A percentile compares a stretch with the other conserved stretches of the same genome.
Conservation (phyloP, 2,113 vertebrate genomes). For the Megaptera novaeangliae region DNA sequence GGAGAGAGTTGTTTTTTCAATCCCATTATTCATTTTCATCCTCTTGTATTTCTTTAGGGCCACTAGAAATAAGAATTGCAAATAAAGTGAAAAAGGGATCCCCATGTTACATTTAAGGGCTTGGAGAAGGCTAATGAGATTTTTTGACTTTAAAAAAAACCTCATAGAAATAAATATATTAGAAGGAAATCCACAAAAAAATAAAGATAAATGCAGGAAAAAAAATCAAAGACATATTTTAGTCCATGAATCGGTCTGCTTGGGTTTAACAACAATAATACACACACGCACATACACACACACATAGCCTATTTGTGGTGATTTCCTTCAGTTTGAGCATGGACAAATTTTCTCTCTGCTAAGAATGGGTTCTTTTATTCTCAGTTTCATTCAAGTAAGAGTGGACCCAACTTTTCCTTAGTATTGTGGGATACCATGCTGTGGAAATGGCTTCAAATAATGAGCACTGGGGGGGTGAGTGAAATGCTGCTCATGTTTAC, state of each 20-base stretch:
- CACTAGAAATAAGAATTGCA: constrained; percentile 17
- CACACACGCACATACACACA: not conserved
- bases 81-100: constrained; percentile 44
- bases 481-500: constrained; percentile 83
- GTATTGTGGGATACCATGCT: constrained; percentile 79
- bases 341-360: constrained; percentile 77
- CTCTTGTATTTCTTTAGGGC: constrained; percentile 35
- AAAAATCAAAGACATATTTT: constrained; percentile 65
- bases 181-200: constrained; percentile 59
- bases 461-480: constrained; percentile 75
- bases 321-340: constrained; percentile 78
- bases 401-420: constrained; percentile 81
- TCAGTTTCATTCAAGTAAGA: constrained; percentile 80
- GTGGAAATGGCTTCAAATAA: constrained; percentile 85
- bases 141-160: constrained; percentile 68
- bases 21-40: constrained; percentile 3
- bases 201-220: constrained; percentile 21
- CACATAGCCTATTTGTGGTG: constrained; percentile 69
- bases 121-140: constrained; percentile 61
- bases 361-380: constrained; percentile 82
- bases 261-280: constrained; percentile 62
- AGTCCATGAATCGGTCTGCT: constrained; percentile 75
- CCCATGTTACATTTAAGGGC: not conserved
- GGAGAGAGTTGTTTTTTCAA: not conserved
- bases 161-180: constrained; percentile 51